Base-by-base conservation (phyloP, 2,797 vertebrate genomes). In the Gallinago nigripennis region DNA sequence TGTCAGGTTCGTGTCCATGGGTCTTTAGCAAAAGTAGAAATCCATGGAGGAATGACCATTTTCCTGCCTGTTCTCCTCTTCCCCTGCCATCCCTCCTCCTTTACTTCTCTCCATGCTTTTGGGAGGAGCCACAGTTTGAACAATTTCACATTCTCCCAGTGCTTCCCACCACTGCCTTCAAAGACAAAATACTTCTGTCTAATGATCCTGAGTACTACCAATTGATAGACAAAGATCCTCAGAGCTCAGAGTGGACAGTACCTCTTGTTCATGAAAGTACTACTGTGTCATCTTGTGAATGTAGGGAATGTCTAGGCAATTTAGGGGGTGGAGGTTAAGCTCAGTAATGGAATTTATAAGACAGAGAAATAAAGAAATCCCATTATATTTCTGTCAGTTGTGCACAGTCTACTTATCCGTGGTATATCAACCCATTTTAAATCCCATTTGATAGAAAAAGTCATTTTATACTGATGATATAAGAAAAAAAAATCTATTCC, bases 101-200 rank as follows among this genome's bases (percentile, higher is more conserved):
- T 70, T 90, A 46, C 65, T 83, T 81, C 57, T 86, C 17, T 80
- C 81, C 31, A 3, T 53, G 45, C 58, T 61, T 85, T 89, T 35
- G 4, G 90, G 73, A 75, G 77, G 90, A 94, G 18, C 57, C 87
- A 56, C 68, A 53, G 65, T 53, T 85, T 9, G 56, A 84, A 58
- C 80, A 84, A 48, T 70, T 93, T 86, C 64, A 69, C 70, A 63
- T 94, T 86, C 72, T 71, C 63, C 68, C 72, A 86, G 53, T 51
- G 92, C 56, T 94, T 94, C 70, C 50, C 86, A 90, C 64, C 30
- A n/a, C 82, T 85, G 77, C 43, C 65, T 91, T 95, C 73, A 94
- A 89, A 91, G 73, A 94, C 81, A 87, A 83, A 88, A 82, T 81
- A 86, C 46, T 93, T 94, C 51, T 89, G 69, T 90, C 43, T 91